phyloP scores from a whole-genome alignment of 2,113 vertebrate genomes.

The Campylomormyrus tamandua region DNA sequence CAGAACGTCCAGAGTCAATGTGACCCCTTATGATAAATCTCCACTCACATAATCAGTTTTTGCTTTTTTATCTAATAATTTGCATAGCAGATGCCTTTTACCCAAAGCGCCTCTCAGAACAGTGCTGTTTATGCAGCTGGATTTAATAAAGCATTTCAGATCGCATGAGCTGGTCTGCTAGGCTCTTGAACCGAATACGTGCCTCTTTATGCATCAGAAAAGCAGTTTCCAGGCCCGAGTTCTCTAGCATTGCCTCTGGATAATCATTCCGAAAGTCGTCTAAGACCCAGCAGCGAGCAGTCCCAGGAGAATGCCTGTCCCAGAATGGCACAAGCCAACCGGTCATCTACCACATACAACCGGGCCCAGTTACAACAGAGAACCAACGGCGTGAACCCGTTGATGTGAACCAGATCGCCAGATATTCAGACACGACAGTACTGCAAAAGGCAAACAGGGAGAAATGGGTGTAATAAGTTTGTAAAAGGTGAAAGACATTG shows the following conservation, averaged over 20 bases:
- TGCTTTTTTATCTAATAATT: background rate
- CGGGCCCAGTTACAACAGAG: background rate
- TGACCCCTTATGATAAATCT: conserved; percentile 1
- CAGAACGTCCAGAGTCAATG: background rate
- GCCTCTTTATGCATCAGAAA: background rate
- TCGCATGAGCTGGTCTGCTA: background rate
- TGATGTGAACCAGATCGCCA: background rate
- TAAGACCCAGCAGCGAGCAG: background rate
- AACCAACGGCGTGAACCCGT: background rate
- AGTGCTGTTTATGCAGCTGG: background rate
- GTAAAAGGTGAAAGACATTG: background rate
- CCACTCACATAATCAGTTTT: background rate
- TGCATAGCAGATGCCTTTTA: background rate
- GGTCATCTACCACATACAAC: background rate
- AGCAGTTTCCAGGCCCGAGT: background rate
- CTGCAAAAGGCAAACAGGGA: background rate
- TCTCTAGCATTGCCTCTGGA: background rate
- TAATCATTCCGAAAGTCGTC: background rate
- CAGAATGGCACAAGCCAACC: background rate
- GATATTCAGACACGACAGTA: background rate
- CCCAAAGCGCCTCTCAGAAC: background rate
- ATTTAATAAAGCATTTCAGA: background rate
- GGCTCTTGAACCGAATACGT: background rate
- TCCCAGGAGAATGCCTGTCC: background rate
- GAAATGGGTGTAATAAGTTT: background rate